Evolutionary conservation across 2,888 invertebrate genomes (phyloP).

Genomic region (Crepidodera aurea): DNA sequence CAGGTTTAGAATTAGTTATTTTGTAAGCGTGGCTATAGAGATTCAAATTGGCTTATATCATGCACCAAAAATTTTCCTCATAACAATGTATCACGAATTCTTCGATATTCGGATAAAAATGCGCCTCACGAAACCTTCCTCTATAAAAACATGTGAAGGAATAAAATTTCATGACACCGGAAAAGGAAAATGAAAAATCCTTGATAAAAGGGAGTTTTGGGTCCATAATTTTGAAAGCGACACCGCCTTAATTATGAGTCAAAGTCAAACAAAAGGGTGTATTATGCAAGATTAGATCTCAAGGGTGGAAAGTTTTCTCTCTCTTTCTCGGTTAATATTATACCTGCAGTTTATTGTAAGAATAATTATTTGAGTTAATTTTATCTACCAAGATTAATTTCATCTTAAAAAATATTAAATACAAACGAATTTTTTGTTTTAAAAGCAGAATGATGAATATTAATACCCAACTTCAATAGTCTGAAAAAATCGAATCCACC

Average conservation of each 20-base stretch:
- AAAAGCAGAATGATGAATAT: no score
- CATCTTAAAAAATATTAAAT: no score
- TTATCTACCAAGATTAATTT: no score
- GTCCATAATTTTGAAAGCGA: constrained; percentile 27
- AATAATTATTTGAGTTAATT: no score
- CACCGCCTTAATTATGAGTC: constrained; percentile 22
- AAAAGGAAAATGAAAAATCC: constrained; percentile 23
- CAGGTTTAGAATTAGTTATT: no score
- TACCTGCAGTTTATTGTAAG: neutral
- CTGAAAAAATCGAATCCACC: no score
- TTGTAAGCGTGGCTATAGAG: no score
- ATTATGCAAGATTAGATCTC: constrained; percentile 15
- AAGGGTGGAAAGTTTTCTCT: neutral
- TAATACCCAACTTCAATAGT: no score
- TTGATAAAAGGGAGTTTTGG: constrained; percentile 12
- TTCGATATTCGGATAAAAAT: constrained; percentile 7
- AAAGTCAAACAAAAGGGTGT: constrained; percentile 13
- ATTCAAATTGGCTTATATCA: no score
- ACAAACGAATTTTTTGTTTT: no score
- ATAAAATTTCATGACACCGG: constrained; percentile 26
- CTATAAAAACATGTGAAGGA: constrained; percentile 25
- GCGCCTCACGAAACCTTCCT: constrained; percentile 22
- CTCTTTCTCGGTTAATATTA: neutral
- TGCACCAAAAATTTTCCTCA: neutral
- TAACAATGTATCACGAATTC: constrained; percentile 1